Evolutionary conservation across 2,797 vertebrate species (phyloP).

Genomic region (Typhlichthys subterraneus): DNA sequence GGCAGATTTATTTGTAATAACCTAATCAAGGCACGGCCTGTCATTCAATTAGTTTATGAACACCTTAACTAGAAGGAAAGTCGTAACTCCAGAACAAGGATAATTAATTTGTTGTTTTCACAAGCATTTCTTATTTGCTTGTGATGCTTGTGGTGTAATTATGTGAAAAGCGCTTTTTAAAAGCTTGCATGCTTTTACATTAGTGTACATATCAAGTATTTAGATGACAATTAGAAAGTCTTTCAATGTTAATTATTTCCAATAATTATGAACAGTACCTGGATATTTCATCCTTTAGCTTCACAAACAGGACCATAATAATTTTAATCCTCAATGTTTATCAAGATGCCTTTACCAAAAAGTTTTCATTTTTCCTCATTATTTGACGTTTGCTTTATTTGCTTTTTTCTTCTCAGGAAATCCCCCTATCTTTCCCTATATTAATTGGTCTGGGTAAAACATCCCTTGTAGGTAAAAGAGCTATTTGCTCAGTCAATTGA

Average conservation of each 20-base stretch:
- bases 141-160: constrained; percentile 59
- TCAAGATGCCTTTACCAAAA: constrained; percentile 27
- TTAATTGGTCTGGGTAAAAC: constrained; percentile 73
- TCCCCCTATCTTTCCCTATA: constrained; percentile 28
- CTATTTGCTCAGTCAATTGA: constrained; percentile 80
- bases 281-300: constrained; percentile 29
- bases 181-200: constrained; percentile 38
- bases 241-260: constrained; percentile 57
- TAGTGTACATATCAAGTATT: constrained; percentile 23
- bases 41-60: constrained; percentile 60
- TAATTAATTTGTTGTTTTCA: constrained; percentile 54
- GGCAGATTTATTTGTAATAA: constrained; percentile 72
- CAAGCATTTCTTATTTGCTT: constrained; percentile 49
- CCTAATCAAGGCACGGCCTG: constrained; percentile 63
- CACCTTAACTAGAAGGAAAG: constrained; percentile 39
- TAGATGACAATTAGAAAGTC: constrained; percentile 52
- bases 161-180: constrained; percentile 11
- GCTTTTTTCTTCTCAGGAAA: constrained; percentile 32
- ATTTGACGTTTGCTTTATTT: constrained; percentile 22
- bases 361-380: background rate
- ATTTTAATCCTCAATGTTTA: constrained; percentile 38
- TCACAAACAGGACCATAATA: constrained; percentile 24
- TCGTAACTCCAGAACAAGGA: constrained; percentile 4
- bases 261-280: constrained; percentile 49
- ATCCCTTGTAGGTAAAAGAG: constrained; percentile 75